phyloP scores from a whole-genome alignment of 1,140 invertebrate species.

The Harpegnathos saltator region DNA sequence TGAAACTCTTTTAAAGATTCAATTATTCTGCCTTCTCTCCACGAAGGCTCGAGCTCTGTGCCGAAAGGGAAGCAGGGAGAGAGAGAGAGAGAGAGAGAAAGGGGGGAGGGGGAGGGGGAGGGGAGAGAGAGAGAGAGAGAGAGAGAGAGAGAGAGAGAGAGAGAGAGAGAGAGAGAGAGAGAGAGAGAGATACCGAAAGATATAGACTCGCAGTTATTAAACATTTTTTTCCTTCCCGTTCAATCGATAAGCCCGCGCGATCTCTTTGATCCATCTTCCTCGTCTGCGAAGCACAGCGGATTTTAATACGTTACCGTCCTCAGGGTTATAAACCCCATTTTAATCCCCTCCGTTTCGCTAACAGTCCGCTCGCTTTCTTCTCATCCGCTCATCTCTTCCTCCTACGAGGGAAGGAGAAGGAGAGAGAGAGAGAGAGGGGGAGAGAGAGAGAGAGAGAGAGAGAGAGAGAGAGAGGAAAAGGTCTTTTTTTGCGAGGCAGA shows the following conservation, averaged over 20 bases:
- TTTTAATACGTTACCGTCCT: conserved; percentile 55
- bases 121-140: too few species aligned
- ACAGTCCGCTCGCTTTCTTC: conserved; percentile 21
- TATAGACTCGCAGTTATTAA: conserved; percentile 49
- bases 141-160: too few species aligned
- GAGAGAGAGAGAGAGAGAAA: too few species aligned
- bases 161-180: too few species aligned
- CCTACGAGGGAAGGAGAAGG: too few species aligned
- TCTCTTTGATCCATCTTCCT: conserved; percentile 49
- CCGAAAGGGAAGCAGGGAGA: too few species aligned
- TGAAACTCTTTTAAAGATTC: conserved; percentile 50
- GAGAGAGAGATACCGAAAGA: too few species aligned
- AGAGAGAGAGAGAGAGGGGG: too few species aligned
- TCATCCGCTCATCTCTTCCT: not conserved
- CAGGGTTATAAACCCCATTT: conserved; percentile 53
- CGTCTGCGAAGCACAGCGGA: conserved; percentile 21
- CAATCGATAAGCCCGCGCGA: conserved; percentile 46
- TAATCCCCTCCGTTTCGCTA: conserved; percentile 42
- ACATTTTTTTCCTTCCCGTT: conserved; percentile 44
- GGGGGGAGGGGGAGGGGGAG: too few species aligned
- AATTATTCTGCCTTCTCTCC: conserved; percentile 39
- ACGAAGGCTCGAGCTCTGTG: too few species aligned
- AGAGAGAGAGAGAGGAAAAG: not conserved
- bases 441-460: not conserved
- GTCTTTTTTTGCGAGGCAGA: conserved; percentile 11